Evolutionary conservation across 2,113 vertebrate species (phyloP), one percentile per base, ranked within the genome.

Genomic region (Stigmatopora nigra): DNA sequence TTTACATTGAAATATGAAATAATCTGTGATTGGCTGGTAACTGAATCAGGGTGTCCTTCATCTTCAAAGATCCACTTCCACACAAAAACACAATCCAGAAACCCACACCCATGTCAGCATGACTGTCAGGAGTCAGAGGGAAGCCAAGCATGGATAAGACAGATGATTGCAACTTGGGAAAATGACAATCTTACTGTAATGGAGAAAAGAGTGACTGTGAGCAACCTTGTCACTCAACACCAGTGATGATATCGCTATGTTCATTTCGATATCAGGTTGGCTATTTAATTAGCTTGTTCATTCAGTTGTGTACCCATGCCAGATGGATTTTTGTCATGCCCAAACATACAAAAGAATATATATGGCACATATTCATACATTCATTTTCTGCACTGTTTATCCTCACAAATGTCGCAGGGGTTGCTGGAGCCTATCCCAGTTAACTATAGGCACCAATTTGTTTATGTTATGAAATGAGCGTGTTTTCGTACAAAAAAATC

Each of bases 121-220:
- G 69, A 74, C 63, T 79, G 71, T 82, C 79, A 80, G 61, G 69
- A 61, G 56, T 78, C 77, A 75, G 63, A 67, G 2, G 70, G 69
- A 72, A 68, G 56, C 57, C 49, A 38, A 45, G 72, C 15, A n/a
- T 66, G 75, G 68, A 70, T 61, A 71, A 64, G 76, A 77, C 79
- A 76, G 67, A 72, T 31, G 55, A 79, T 69, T 46, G 64, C 16
- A 73, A 72, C 71, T 74, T 20, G 6, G 71, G 71, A 68, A 77
- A 80, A 63, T 75, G 77, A 76, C 73, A 67, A 73, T 69, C 66
- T 78, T 56, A 78, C 65, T 64, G 72, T 64, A 53, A 71, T 6
- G 58, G 61, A 68, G 53, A 41, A 41, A 69, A 35, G 25, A 69
- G 56, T 53, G 67, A 58, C 10, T n/a, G 19, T 17, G 22, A 60